Conservation (phyloP, 2,888 invertebrate genomes). For the Subacronicta megacephala region DNA sequence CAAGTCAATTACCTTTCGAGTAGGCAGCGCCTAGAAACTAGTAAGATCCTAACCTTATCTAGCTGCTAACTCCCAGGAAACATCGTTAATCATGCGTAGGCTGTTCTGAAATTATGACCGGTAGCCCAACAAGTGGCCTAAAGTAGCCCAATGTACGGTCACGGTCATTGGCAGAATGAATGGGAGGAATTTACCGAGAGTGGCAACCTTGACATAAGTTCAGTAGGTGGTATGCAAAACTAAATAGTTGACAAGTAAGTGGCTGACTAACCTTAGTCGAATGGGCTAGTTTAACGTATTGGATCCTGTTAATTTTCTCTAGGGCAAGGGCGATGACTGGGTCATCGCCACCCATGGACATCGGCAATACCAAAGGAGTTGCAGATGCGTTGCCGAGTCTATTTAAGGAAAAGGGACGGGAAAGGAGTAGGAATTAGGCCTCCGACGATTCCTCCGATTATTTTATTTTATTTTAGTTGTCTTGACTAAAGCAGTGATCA, state of each 20-base stretch:
- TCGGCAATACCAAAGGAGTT: too few relatives aligned
- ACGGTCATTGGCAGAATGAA: slow-evolving; percentile 39
- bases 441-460: too few relatives aligned
- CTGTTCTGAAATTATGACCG: slow-evolving; percentile 30
- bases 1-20: slow-evolving; percentile 20
- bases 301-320: slow-evolving; percentile 12
- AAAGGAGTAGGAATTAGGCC: too few relatives aligned
- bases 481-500: too few relatives aligned
- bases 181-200: slow-evolving; percentile 33
- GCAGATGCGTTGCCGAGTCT: too few relatives aligned
- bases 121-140: slow-evolving; percentile 18
- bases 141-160: slow-evolving; percentile 45
- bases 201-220: slow-evolving; percentile 46
- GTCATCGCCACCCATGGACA: too few relatives aligned
- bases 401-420: too few relatives aligned
- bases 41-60: slow-evolving; percentile 16
- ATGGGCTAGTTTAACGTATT: slow-evolving; percentile 13
- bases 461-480: too few relatives aligned
- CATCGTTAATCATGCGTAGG: slow-evolving; percentile 39
- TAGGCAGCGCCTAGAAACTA: slow-evolving; percentile 44
- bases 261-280: slow-evolving; percentile 27
- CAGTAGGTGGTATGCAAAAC: slow-evolving; percentile 10
- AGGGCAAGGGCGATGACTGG: too few relatives aligned
- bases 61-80: slow-evolving; percentile 20
- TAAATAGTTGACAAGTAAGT: slow-evolving; percentile 23